A percentile compares a stretch with the other conserved stretches of the same genome.
phyloP scores from a whole-genome alignment of 2,888 invertebrate species.

The Rotaria socialis region DNA sequence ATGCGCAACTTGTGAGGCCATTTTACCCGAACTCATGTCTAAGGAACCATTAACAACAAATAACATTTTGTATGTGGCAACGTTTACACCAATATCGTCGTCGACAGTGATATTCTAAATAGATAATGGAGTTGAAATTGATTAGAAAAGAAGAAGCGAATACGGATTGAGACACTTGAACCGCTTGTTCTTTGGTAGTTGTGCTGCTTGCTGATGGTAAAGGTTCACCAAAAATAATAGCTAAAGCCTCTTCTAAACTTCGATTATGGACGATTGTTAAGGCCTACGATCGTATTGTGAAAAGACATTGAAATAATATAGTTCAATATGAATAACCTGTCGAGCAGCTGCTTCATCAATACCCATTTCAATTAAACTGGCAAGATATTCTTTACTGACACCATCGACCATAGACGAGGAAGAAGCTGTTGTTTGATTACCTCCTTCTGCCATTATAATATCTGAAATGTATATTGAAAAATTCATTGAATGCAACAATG shows the following conservation, averaged over 20 bases:
- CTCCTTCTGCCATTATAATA: not conserved
- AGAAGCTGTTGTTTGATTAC: not conserved
- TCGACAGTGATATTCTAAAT: too few species aligned
- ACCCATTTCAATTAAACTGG: slow-evolving; percentile 2
- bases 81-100: too few species aligned
- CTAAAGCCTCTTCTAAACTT: not conserved
- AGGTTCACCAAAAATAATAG: not conserved
- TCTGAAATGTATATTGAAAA: not conserved
- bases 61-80: too few species aligned
- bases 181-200: not conserved
- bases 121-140: too few species aligned
- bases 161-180: not conserved
- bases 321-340: too few species aligned
- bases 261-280: not conserved
- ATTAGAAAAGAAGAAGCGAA: too few species aligned
- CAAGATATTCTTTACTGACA: not conserved
- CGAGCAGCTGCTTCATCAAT: not conserved
- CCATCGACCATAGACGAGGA: too few species aligned
- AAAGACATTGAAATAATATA: too few species aligned
- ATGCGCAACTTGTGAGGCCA: too few species aligned
- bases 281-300: not conserved
- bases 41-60: too few species aligned
- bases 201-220: not conserved
- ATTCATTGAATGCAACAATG: too few species aligned
- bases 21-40: too few species aligned